A percentile compares a stretch with the other conserved stretches of the same genome.
Evolutionary conservation across 2,113 vertebrate genomes (phyloP).

Genomic region (Malurus cyaneus): DNA sequence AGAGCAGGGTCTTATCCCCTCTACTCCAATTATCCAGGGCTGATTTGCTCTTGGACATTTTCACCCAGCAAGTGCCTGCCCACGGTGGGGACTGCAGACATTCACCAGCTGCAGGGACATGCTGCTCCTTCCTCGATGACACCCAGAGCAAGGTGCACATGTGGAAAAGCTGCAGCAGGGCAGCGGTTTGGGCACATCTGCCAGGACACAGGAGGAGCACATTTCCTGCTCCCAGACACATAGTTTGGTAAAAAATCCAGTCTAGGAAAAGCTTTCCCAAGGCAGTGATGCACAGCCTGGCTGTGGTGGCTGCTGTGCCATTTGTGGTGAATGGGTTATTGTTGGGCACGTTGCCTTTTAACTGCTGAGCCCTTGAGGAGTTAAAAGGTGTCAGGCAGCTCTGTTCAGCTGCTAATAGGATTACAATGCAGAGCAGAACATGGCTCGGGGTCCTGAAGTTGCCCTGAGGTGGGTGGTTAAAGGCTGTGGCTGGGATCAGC

Average conservation of each 20-base stretch:
- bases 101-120: neutral
- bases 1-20: neutral
- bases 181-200: neutral
- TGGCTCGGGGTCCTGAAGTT: neutral
- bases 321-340: neutral
- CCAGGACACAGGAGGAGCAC: neutral
- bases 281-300: neutral
- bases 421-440: neutral
- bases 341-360: neutral
- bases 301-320: neutral
- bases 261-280: rapidly evolving
- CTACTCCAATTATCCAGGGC: neutral
- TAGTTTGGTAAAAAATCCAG: neutral
- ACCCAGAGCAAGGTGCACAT: neutral
- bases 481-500: neutral
- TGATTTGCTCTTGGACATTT: neutral
- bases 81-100: neutral
- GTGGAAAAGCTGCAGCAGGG: neutral
- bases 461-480: neutral
- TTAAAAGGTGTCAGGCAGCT: neutral
- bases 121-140: neutral
- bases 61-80: neutral
- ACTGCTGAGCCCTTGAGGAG: neutral
- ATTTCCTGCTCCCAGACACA: neutral
- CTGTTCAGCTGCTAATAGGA: neutral